Percentiles rank a stretch among this genome's conserved stretches.
These are phyloP conservation scores for Erythrolamprus reginae DNA, from an alignment of 2,113 vertebrate genomes.

Conservation along the genomic window DNA sequence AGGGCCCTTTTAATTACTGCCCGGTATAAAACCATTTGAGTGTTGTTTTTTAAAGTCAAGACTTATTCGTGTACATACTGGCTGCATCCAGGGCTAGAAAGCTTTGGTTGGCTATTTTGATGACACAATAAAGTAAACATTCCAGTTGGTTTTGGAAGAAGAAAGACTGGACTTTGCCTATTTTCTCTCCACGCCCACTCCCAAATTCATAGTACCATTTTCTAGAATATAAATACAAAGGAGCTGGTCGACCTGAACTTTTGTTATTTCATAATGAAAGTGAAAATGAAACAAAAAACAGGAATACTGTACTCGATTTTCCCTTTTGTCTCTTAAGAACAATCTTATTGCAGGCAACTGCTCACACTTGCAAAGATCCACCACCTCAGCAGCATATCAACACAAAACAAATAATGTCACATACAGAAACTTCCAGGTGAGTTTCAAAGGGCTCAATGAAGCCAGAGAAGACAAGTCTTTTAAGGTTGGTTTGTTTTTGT, in stretches of 20 bases:
- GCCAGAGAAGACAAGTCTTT: conserved; percentile 60
- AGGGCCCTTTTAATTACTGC: conserved; percentile 1
- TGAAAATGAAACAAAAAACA: neutral
- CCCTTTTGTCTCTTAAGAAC: neutral
- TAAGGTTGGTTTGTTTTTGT: neutral
- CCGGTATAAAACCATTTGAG: neutral
- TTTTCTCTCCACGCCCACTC: neutral
- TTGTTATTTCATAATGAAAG: neutral
- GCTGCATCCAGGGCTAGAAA: conserved; percentile 33
- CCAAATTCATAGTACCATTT: neutral
- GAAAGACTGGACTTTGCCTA: conserved; percentile 12
- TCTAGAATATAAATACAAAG: neutral
- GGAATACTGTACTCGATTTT: neutral
- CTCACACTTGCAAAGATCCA: conserved; percentile 1
- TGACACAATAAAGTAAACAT: conserved; percentile 43
- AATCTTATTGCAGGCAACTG: neutral
- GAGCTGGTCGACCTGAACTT: conserved; percentile 19
- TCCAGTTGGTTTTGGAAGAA: neutral
- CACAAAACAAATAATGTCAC: conserved; percentile 51
- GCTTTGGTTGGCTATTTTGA: conserved; percentile 33
- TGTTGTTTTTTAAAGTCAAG: conserved; percentile 13
- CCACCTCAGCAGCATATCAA: conserved; percentile 51
- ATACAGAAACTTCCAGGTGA: conserved; percentile 46
- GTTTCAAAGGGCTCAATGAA: conserved; percentile 49
- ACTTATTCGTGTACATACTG: conserved; percentile 7